Base-by-base conservation (phyloP, 2,888 invertebrate species). In the Metalampra italica region DNA sequence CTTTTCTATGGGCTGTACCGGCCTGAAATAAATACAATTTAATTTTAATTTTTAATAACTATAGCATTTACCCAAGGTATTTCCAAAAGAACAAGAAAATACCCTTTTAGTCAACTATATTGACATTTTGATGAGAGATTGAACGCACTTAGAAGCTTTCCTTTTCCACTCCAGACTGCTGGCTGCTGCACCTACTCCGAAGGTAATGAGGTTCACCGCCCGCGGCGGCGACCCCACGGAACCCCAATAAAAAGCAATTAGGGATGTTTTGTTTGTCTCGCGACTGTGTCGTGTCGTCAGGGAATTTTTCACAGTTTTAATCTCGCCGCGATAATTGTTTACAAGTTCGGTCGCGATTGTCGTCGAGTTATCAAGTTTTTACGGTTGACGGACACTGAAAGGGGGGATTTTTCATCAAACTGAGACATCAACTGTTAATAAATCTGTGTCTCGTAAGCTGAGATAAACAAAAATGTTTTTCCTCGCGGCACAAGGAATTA, bases 221-320 rank as follows among this genome's bases (percentile, higher is more conserved):
- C 22, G 5, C 22, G 22, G 22, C 5, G 22, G 22, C 22, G 5
- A 5, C 22, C 22, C 22, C 22, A 36, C 1, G 65, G 67, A 67
- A 65, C 66, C 36, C 45, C 15, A 41, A 42, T 39, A 65, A 62
- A 57, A 56, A 57, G 66, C 63, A 67, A 67, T 67, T 66, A 69
- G 63, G 36, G 54, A 58, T 67, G 75, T 79, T 77, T 79, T 78
- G 74, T 78, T 77, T 70, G 68, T 62, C 64, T 60, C 56, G 55
- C 55, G 52, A 53, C 39, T 12, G 22, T 30, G 42, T 39, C 39
- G 22, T 30, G 42, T 39, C 39, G 30, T 12, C 22, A 22, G 22
- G 29, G 22, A 29, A 63, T 66, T 63, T 67, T 64, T 66, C 66
- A 68, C 59, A 36, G 36, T 59, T 54, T 55, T 60, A 66, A 66